Evolutionary conservation across 2,888 invertebrate genomes (phyloP), one percentile per base, ranked within the genome.

Genomic region (Cactoblastis cactorum): DNA sequence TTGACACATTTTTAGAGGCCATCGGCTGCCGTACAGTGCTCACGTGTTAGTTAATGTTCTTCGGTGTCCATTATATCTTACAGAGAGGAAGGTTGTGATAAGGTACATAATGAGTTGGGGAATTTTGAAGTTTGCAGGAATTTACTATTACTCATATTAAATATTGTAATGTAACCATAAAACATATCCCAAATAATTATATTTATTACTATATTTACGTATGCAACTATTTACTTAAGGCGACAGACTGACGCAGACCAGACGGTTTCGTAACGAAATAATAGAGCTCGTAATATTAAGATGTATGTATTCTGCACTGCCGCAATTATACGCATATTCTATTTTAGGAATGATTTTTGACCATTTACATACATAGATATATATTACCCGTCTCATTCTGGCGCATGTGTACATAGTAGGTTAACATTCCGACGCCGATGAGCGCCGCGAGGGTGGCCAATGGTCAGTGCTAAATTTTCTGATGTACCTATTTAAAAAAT

Each of bases 101-200:
- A 57, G 65, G 59, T 63, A 58, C 61, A 58, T 58, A 48, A 58
- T 59, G 63, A 59, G 54, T 56, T 56, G 59, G 53, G 55, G 55
- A 56, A 49, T 48, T 53, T 51, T 54, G 52, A 57, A 58, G 59
- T 61, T 63, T 66, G 65, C 60, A 59, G 57, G 53, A 53, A 45
- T 56, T 57, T 57, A 58, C 49, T 53, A 61, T 56, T 54, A 54
- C 11, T 37, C 51, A 55, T 52, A 64, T 61, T 67, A 67, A 78
- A 82, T 76, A 71, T 72, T 71, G 61, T 71, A 72, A 73, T 68
- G 55, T 78, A 74, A 74, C 70, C 69, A 69, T 75, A 66, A 77
- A 75, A 85, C 85, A 85, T 85, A 85, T 85, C 85, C 76, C 74
- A 62, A 78, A 76, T 69, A 74, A 65, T 69, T 76, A 77, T 81